phyloP scores from a whole-genome alignment of 2,888 invertebrate species.

The Cheilosia soror region DNA sequence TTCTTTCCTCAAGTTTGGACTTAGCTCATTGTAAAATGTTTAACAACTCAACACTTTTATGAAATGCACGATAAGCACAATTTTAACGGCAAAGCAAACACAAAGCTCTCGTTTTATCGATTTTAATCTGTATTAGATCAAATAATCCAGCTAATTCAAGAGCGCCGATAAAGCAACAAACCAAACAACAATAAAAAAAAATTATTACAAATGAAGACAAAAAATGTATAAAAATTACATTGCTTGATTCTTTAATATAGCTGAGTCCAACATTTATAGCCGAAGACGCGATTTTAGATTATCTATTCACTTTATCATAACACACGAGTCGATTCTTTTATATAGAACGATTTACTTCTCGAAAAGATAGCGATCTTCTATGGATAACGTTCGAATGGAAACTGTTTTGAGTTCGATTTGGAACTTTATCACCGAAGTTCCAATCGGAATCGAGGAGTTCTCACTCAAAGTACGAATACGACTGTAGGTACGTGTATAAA shows the following conservation, averaged over 20 bases:
- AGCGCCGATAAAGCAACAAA: conserved; percentile 10
- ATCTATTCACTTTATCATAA: background rate
- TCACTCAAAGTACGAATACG: conserved; percentile 58
- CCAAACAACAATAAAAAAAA: conserved; percentile 8
- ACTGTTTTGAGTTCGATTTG: conserved; percentile 62
- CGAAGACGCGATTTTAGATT: background rate
- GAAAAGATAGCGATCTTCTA: conserved; percentile 57
- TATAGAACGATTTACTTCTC: conserved; percentile 1
- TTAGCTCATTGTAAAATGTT: conserved; percentile 57
- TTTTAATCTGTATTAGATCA: conserved; percentile 54
- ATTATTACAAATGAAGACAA: background rate
- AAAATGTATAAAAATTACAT: background rate
- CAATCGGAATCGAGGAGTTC: conserved; percentile 36
- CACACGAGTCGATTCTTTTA: background rate
- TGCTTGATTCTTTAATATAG: background rate
- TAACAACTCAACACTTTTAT: conserved; percentile 62
- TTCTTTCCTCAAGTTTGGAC: conserved; percentile 37
- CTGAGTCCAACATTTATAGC: conserved; percentile 10
- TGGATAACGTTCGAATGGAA: conserved; percentile 58
- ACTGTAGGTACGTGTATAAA: conserved; percentile 37
- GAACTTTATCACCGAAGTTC: conserved; percentile 36
- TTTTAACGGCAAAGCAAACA: conserved; percentile 22
- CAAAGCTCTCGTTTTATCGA: conserved; percentile 43
- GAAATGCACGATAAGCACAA: conserved; percentile 62
- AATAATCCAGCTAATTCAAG: conserved; percentile 38